These are phyloP conservation scores for Macrocentrus cingulum DNA, from an alignment of 1,140 invertebrate species.

Conservation along the genomic window DNA sequence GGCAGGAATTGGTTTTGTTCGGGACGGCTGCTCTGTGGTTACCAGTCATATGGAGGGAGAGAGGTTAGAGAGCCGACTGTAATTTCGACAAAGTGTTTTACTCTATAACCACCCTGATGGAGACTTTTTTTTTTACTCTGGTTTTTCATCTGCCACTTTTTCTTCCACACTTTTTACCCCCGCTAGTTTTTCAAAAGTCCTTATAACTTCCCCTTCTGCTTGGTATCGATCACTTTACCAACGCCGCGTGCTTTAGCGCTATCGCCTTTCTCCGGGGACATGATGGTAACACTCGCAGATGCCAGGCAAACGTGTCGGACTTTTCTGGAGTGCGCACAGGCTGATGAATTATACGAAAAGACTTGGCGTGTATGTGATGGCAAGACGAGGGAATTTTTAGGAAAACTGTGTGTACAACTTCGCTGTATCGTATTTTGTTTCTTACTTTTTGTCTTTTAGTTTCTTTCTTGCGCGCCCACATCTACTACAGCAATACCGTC, in stretches of 20 bases:
- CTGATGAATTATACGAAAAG: constrained; percentile 23
- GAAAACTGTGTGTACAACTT: constrained; percentile 13
- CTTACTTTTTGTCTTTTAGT: not conserved
- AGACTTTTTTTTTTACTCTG: not conserved
- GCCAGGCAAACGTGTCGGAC: not conserved
- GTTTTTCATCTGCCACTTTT: constrained; percentile 1
- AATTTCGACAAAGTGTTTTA: constrained; percentile 36
- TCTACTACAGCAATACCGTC: no score
- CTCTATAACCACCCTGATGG: constrained; percentile 6
- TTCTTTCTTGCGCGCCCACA: no score
- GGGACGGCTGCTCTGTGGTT: constrained; percentile 24
- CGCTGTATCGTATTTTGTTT: constrained; percentile 3
- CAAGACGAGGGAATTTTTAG: not conserved
- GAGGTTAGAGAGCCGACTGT: constrained; percentile 26
- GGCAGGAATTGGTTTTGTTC: constrained; percentile 43
- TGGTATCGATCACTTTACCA: constrained; percentile 1
- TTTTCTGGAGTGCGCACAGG: not conserved
- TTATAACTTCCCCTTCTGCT: constrained; percentile 9
- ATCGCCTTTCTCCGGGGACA: not conserved
- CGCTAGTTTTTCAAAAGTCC: constrained; percentile 1
- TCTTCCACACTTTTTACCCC: constrained; percentile 5
- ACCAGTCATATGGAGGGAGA: constrained; percentile 17
- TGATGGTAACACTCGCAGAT: constrained; percentile 1
- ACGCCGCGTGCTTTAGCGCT: not conserved
- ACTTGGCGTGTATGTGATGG: no score